phyloP scores from a whole-genome alignment of 1,140 invertebrate genomes.

The Drosophila repletoides region DNA sequence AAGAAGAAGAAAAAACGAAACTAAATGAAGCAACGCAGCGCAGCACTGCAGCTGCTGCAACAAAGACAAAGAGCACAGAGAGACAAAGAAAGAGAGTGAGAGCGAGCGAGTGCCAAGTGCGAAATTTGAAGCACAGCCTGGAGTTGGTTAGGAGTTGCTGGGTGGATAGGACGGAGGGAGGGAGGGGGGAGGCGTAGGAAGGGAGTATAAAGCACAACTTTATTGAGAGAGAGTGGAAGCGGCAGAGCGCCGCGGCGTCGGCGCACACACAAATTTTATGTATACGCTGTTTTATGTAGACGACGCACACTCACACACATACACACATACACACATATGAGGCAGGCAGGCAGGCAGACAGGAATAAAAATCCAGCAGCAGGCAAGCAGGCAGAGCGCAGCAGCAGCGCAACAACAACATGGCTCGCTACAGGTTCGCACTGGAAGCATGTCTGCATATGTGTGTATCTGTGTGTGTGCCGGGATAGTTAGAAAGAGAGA shows the following conservation, averaged over 20 bases:
- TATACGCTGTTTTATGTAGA: conserved; percentile 72
- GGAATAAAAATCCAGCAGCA: conserved; percentile 59
- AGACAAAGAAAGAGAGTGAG: conserved; percentile 23
- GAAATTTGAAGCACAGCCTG: conserved; percentile 76
- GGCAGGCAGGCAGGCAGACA: too few species aligned
- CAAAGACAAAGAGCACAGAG: conserved; percentile 70
- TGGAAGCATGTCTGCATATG: conserved; percentile 35
- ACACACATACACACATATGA: conserved; percentile 13
- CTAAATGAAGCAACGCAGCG: conserved; percentile 34
- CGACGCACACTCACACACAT: conserved; percentile 25
- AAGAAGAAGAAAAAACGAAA: conserved; percentile 36
- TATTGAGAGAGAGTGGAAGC: conserved; percentile 40
- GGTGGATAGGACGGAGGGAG: background rate
- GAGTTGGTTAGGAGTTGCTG: conserved; percentile 24
- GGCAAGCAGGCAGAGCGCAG: too few species aligned
- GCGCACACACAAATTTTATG: conserved; percentile 80
- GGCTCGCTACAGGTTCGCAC: conserved; percentile 71
- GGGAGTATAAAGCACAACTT: conserved; percentile 52
- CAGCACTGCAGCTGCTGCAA: conserved; percentile 49
- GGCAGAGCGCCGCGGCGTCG: conserved; percentile 59
- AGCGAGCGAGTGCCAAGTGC: conserved; percentile 66
- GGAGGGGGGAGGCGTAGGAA: background rate
- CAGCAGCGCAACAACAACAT: conserved; percentile 31
- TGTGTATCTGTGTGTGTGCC: conserved; percentile 36
- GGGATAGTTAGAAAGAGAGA: conserved; percentile 46